Percentiles rank a stretch among this genome's conserved stretches.
Conservation (phyloP, 2,113 vertebrate genomes). For the Corythornis cristatus region DNA sequence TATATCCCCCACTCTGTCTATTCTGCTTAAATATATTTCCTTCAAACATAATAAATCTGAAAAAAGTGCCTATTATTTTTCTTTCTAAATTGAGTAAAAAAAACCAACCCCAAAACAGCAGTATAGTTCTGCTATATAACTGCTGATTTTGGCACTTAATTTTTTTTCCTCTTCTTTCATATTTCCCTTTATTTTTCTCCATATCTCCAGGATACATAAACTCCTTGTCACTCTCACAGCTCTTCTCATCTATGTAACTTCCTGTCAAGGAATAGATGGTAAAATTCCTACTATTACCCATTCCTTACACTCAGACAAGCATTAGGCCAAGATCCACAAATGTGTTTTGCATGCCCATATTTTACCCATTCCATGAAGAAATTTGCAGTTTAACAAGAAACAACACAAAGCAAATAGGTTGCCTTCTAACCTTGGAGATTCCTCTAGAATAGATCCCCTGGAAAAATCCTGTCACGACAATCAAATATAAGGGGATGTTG, state of each 20-base stretch:
- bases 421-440: neutral
- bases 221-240: neutral
- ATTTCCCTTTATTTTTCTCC: neutral
- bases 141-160: neutral
- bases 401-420: neutral
- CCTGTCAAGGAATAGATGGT: neutral
- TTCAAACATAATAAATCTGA: slow-evolving; percentile 17
- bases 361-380: neutral
- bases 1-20: neutral
- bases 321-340: neutral
- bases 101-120: neutral
- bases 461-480: neutral
- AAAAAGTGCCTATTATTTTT: slow-evolving; percentile 11
- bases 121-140: neutral
- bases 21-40: neutral
- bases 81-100: slow-evolving; percentile 14
- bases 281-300: neutral
- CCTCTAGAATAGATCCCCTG: neutral
- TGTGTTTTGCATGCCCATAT: neutral
- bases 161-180: neutral
- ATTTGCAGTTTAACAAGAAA: neutral
- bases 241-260: neutral
- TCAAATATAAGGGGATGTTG: neutral
- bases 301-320: neutral
- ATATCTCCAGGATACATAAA: neutral